Conservation (phyloP, 2,797 vertebrate genomes). For the Sternotherus odoratus region DNA sequence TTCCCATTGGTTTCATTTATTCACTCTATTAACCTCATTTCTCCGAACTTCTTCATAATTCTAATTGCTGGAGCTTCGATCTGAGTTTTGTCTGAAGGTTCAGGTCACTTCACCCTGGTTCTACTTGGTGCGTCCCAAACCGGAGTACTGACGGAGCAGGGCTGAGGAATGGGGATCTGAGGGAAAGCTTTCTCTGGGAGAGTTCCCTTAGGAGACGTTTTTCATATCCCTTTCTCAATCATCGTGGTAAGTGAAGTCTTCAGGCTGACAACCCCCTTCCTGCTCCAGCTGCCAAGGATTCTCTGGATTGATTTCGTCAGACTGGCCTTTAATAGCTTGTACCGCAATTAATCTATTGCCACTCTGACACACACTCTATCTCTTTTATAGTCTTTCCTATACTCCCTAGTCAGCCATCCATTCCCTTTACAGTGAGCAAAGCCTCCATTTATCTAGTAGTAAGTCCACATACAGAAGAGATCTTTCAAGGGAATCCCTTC, state of each 20-base stretch:
- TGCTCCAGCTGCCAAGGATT: neutral
- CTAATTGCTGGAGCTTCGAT: neutral
- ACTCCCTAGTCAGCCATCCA: neutral
- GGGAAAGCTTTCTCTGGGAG: neutral
- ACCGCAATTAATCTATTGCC: neutral
- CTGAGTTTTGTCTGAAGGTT: neutral
- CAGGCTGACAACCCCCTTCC: neutral
- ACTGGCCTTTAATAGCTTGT: neutral
- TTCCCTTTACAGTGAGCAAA: neutral
- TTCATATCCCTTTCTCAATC: neutral
- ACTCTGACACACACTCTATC: neutral
- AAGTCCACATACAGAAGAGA: neutral
- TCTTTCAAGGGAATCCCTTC: neutral
- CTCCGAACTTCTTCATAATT: too few relatives aligned
- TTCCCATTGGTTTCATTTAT: neutral
- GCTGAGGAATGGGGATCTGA: neutral
- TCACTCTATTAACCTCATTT: neutral
- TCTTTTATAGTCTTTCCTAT: neutral
- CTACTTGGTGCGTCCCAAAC: neutral
- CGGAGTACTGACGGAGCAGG: neutral
- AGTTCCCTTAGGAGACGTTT: too few relatives aligned
- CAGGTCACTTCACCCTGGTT: neutral
- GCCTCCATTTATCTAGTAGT: neutral
- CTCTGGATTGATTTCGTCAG: neutral
- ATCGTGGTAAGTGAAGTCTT: neutral